Conservation (phyloP, 2,888 invertebrate genomes). For the Arctia plantaginis region DNA sequence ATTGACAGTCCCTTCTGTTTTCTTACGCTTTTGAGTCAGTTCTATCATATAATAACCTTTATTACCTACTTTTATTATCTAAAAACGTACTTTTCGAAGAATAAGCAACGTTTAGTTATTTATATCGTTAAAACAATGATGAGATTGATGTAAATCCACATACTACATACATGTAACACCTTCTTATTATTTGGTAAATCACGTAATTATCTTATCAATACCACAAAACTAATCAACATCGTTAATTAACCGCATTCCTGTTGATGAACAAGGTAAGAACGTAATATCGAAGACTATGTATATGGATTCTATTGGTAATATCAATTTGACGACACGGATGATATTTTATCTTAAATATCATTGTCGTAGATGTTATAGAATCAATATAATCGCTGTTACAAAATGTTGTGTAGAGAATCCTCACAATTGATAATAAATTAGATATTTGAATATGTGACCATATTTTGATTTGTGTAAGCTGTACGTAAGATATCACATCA, state of each 20-base stretch:
- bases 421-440: no score
- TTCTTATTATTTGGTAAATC: neutral
- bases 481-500: no score
- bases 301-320: neutral
- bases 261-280: neutral
- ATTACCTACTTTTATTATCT: neutral
- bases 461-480: no score
- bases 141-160: no score
- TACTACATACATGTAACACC: neutral
- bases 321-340: neutral
- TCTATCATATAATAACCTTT: neutral
- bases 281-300: neutral
- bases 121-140: no score
- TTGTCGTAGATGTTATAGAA: neutral
- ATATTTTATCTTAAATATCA: neutral
- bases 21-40: neutral
- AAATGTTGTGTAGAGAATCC: no score
- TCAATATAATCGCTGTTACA: no score
- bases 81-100: neutral
- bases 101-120: no score
- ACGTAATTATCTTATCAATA: neutral
- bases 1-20: neutral
- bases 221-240: constrained; percentile 3
- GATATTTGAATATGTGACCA: no score
- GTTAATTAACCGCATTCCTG: neutral